Percentiles rank a stretch among this genome's conserved stretches.
Evolutionary conservation across 37 sponge, comb jelly and placozoan species (phyloP).

Genomic region (Halisarca cf. caerulea): DNA sequence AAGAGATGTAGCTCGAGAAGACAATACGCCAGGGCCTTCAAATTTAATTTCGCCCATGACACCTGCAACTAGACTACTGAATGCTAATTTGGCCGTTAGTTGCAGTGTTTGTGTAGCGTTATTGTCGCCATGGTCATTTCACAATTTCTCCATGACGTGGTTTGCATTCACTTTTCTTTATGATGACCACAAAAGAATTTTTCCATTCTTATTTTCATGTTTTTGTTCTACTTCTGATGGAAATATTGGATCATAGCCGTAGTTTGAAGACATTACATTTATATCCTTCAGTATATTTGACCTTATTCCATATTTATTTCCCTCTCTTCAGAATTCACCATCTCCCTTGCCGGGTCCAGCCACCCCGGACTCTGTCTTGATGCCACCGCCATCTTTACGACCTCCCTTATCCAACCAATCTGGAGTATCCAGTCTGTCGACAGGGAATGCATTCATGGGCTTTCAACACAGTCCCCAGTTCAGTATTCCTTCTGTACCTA

Average conservation of each 20-base stretch:
- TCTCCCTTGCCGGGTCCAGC: not conserved
- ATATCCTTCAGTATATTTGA: too few species aligned
- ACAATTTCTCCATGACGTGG: too few species aligned
- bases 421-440: slow-evolving; percentile 33
- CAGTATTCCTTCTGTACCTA: slow-evolving; percentile 29
- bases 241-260: too few species aligned
- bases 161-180: too few species aligned
- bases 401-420: slow-evolving; percentile 25
- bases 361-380: slow-evolving; percentile 22
- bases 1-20: slow-evolving; percentile 1
- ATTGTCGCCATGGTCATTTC: too few species aligned
- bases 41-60: not conserved
- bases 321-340: too few species aligned
- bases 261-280: too few species aligned
- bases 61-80: slow-evolving; percentile 9
- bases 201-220: too few species aligned
- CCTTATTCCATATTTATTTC: too few species aligned
- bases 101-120: too few species aligned
- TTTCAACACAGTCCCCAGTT: slow-evolving; percentile 36
- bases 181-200: too few species aligned
- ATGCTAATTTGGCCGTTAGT: not conserved
- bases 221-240: too few species aligned
- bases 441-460: slow-evolving; percentile 16
- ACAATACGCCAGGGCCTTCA: slow-evolving; percentile 11
- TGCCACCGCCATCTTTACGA: slow-evolving; percentile 71